These are phyloP conservation scores for Tenualosa thibaudeaui DNA, from an alignment of 2,797 vertebrate species.

Conservation along the genomic window DNA sequence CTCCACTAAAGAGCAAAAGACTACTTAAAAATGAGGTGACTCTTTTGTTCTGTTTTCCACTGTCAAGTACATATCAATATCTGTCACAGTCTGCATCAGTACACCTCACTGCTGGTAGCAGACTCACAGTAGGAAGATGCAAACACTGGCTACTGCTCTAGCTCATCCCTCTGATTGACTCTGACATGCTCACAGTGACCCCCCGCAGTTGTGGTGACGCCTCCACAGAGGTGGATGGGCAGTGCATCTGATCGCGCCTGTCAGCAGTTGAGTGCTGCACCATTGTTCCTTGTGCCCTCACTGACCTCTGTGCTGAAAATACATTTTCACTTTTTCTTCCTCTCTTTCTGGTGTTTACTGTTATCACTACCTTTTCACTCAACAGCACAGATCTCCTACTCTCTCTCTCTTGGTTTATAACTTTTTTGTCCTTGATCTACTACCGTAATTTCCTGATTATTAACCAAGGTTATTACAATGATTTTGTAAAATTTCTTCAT, in stretches of 20 bases:
- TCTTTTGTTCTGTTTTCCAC: not conserved
- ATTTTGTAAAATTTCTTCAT: too few relatives aligned
- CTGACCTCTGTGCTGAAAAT: slow-evolving; percentile 57
- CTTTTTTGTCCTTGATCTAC: too few relatives aligned
- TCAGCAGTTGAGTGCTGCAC: slow-evolving; percentile 60
- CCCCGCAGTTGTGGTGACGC: slow-evolving; percentile 59
- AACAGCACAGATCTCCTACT: not conserved
- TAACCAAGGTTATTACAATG: too few relatives aligned
- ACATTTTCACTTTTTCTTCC: not conserved
- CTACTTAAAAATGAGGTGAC: not conserved
- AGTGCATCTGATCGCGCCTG: slow-evolving; percentile 66
- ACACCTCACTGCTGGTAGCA: slow-evolving; percentile 47
- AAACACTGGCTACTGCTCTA: slow-evolving; percentile 43
- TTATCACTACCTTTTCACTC: not conserved
- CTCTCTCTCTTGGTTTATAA: not conserved
- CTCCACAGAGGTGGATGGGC: slow-evolving; percentile 52
- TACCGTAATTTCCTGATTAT: too few relatives aligned
- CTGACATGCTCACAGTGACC: slow-evolving; percentile 59
- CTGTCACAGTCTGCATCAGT: slow-evolving; percentile 41
- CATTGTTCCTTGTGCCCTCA: slow-evolving; percentile 52
- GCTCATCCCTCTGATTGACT: slow-evolving; percentile 59
- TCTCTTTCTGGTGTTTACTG: not conserved
- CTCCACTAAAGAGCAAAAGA: not conserved
- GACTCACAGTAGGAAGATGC: slow-evolving; percentile 50
- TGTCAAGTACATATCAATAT: not conserved